Evolutionary conservation across 2,888 invertebrate species (phyloP), one percentile per base, ranked within the genome.

Genomic region (Resseliella maxima): DNA sequence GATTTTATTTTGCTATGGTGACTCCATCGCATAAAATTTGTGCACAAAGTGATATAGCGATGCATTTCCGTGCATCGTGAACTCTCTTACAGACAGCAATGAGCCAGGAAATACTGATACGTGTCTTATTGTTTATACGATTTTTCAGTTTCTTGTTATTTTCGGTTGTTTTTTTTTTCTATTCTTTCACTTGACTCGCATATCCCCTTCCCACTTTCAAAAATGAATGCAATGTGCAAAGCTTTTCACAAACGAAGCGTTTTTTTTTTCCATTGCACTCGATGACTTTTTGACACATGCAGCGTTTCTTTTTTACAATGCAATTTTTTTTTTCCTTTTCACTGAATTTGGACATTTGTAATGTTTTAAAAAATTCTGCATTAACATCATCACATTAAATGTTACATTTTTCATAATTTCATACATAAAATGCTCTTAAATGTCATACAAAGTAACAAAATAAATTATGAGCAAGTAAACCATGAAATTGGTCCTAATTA

Each of bases 401-500:
- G 38, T 38, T 36, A n/a, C 83, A 83, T 38, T 38, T 38, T 38
- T 38, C 83, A 83, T 83, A 83, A 83, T 36, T 83, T 24, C 83
- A 10, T 38, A 83, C 36, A 38, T 38, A 38, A 38, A 83, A 38
- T 83, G 18, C 38, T 83, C n/a, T 36, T 83, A 38, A 83, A 83
- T 38, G 83, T 36, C 38, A 83, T 38, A 83, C 24, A 27, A 36
- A 38, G 38, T n/a, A 24, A 38, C 36, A n/a, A 38, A 83, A 83
- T 38, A 83, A 83, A 83, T 83, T 83, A 38, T 83, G 83, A 38
- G 24, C 38, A 83, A 83, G 83, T 83, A 24, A 83, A 38, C n/a
- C 83, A 83, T 83, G 38, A 83, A 83, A 83, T 83, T 36, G 38
- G 83, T 83, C 83, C 83, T 83, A 83, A 83, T 83, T 83, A 83